Percentiles rank a stretch among this genome's conserved stretches.
These are phyloP conservation scores for Popillia japonica DNA, from an alignment of 1,140 invertebrate species.

Conservation along the genomic window DNA sequence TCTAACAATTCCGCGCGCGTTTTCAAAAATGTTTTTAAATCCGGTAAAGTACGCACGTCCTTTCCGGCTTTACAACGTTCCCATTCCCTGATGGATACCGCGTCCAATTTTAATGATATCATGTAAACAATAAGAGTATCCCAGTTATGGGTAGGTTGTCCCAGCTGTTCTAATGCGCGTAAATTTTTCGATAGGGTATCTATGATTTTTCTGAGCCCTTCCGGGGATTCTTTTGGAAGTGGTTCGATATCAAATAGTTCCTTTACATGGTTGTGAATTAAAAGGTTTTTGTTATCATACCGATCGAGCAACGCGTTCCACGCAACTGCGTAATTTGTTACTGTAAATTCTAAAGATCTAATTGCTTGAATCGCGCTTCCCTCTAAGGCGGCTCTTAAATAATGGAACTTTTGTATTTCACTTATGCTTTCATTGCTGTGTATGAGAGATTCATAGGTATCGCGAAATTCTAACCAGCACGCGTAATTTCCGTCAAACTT, in stretches of 20 bases:
- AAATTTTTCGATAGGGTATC: background rate
- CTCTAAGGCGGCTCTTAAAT: conserved; percentile 46
- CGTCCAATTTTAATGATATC: no score
- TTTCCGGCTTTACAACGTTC: no score
- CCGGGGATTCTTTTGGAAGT: background rate
- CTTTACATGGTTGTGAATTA: background rate
- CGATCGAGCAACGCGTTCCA: background rate
- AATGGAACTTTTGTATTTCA: conserved; percentile 52
- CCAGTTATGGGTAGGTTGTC: no score
- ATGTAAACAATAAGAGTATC: no score
- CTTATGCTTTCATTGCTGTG: conserved; percentile 44
- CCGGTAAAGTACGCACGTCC: no score
- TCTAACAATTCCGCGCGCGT: no score
- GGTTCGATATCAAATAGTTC: background rate
- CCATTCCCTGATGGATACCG: no score
- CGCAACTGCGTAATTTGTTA: background rate
- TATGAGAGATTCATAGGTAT: conserved; percentile 46
- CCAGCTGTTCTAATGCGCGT: background rate
- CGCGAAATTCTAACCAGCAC: conserved; percentile 48
- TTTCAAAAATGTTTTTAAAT: no score
- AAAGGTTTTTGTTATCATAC: background rate
- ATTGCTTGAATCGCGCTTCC: conserved; percentile 47
- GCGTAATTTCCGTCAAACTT: conserved; percentile 46
- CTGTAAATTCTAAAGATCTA: conserved; percentile 40
- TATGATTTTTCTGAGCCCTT: background rate